phyloP scores from a whole-genome alignment of 2,113 vertebrate species.

The Chaetodon auriga region DNA sequence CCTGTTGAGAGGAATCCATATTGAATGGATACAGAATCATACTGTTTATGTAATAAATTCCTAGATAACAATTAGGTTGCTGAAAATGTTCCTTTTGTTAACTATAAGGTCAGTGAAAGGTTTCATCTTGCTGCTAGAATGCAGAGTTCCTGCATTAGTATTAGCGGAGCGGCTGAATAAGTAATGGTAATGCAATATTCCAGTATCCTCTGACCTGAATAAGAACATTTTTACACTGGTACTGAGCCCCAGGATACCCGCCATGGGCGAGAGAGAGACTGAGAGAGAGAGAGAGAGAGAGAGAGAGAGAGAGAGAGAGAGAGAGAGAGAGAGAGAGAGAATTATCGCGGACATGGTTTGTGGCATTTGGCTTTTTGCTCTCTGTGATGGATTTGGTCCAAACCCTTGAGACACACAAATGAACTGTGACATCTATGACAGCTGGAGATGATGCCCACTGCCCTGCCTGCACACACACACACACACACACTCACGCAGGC shows the following conservation, averaged over 20 bases:
- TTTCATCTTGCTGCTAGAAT: conserved; percentile 2
- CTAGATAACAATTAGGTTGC: background rate
- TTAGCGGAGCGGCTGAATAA: conserved; percentile 42
- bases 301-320: conserved; percentile 20
- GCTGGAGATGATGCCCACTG: conserved; percentile 65
- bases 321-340: conserved; percentile 32
- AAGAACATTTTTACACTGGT: conserved; percentile 68
- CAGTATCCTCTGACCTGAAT: conserved; percentile 73
- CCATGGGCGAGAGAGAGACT: conserved; percentile 15
- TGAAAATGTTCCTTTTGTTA: background rate
- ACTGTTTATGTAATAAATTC: conserved; percentile 1
- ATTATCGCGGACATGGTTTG: conserved; percentile 63
- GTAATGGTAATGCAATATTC: conserved; percentile 64
- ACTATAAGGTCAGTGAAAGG: conserved; percentile 10
- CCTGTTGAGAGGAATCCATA: background rate
- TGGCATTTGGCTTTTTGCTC: conserved; percentile 75
- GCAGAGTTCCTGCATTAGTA: conserved; percentile 21
- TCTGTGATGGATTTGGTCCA: conserved; percentile 78
- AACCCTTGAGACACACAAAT: conserved; percentile 76
- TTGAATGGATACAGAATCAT: background rate
- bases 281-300: conserved; percentile 25
- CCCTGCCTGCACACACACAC: conserved; percentile 17
- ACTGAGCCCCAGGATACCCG: conserved; percentile 43
- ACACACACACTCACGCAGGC: conserved; percentile 28
- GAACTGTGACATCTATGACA: conserved; percentile 79